phyloP scores from a whole-genome alignment of 2,888 invertebrate genomes.

The Eupithecia pulchellata region DNA sequence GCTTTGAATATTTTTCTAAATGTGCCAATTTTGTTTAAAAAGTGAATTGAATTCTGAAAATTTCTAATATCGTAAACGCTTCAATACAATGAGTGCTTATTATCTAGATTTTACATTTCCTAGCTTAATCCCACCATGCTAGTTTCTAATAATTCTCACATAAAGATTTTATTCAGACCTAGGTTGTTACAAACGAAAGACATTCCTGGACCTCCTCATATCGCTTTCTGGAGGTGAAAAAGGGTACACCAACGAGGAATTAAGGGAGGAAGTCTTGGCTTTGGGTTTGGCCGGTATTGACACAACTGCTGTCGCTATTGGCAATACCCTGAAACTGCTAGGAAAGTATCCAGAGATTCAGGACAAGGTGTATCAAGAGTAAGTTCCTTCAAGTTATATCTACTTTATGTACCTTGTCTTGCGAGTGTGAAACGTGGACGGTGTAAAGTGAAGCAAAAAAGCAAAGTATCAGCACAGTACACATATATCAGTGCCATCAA shows the following conservation, averaged over 20 bases:
- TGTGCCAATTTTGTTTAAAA: too few relatives aligned
- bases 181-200: slow-evolving; percentile 67
- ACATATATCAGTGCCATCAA: too few relatives aligned
- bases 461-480: too few relatives aligned
- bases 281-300: slow-evolving; percentile 85
- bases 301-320: slow-evolving; percentile 76
- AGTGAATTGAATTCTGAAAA: too few relatives aligned
- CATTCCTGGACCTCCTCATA: slow-evolving; percentile 84
- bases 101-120: neutral
- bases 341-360: slow-evolving; percentile 78
- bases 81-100: neutral
- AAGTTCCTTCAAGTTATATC: slow-evolving; percentile 49
- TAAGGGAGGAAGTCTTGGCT: slow-evolving; percentile 85
- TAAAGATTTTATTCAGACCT: slow-evolving; percentile 55
- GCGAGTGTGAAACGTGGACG: too few relatives aligned
- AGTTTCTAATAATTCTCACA: neutral
- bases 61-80: too few relatives aligned
- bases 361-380: slow-evolving; percentile 75
- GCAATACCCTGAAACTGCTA: slow-evolving; percentile 74
- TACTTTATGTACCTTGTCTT: too few relatives aligned
- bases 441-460: too few relatives aligned
- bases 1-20: neutral
- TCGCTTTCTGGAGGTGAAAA: slow-evolving; percentile 78
- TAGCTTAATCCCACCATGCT: neutral
- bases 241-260: slow-evolving; percentile 80